Evolutionary conservation across 2,797 vertebrate genomes (phyloP), one percentile per base, ranked within the genome.

Genomic region (Anguilla obscura): DNA sequence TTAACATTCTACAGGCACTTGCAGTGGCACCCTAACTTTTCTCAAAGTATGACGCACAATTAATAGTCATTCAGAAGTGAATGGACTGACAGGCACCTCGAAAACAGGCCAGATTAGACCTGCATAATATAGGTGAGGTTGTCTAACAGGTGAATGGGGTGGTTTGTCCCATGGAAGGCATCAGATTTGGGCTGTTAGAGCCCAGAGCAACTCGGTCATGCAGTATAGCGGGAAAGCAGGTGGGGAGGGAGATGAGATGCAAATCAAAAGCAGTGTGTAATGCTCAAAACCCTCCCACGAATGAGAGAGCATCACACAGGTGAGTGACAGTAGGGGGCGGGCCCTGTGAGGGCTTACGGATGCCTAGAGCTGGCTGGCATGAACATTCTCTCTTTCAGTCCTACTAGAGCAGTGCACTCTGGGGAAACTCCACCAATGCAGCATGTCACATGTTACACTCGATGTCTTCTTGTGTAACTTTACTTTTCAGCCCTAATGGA

Each of bases 21-120:
- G 52, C 83, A 88, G 69, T 50, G 87, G 76, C 84, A 85, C 83
- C 87, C 21, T 56, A 50, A 56, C 71, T 56, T 69, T 50, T 85
- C 66, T 85, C 83, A 56, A 63, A 85, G 63, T 86, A 87, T 52
- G 48, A 87, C 21, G 66, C 58, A 24, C 56, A 21, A 40, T 52
- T 87, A 87, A 69, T 87, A 87, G 79, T 45, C 40, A 87, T 63
- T 33, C 80, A 84, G 60, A 60, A 87, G 82, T 85, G 30, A 60
- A 58, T n/a, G 36, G 54, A 58, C 83, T 54, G 82, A 76, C 83
- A 60, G 45, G 30, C 66, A 88, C 66, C 52, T 45, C 84, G 74
- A 52, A 45, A 40, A n/a, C 33, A 85, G 14, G 33, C 58, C 82
- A 14, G 24, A 74, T 9, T 30, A 40, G 45, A 87, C 56, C 87